Base-by-base conservation (phyloP, 1,140 invertebrate genomes). In the Acromyrmex echinatior region DNA sequence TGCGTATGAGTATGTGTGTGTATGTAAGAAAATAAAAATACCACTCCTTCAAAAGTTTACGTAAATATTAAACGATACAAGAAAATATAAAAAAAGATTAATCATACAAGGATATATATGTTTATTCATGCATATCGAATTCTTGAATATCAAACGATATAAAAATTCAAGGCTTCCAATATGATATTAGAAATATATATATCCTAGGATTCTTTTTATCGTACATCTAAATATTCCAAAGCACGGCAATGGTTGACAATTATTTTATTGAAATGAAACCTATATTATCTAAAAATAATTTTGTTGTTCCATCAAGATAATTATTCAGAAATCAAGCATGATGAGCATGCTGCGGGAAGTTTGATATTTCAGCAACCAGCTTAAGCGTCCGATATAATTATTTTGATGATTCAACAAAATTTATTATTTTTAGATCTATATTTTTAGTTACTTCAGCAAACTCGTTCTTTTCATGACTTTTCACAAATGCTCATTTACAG, bases 1-100 rank as follows among this genome's bases (percentile, higher is more conserved):
- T 6, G 35, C 35, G 35, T 5, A 7, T 35, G 31, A 31, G 3
- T 31, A 31, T 35, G 31, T 9, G 35, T 39, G 35, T 9, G 35
- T 39, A 1, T 39, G n/a, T 14, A 18, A 12, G 1, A 7, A 35
- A 25, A 53, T 5, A 18, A 25, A 51, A 9, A 65, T 12, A 21
- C 0, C 16, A 31, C 18, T 28, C 25, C 25, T 9, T 10, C 21
- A n/a, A n/a, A 28, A 58, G 45, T 71, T 49, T 56, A 56, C 3
- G n/a, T 81, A n/a, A 71, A 58, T 81, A 39, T 56, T 71, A 58
- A 71, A 60, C 5, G 45, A 65, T 16, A 2, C 3, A 2, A 31
- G 39, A 65, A 49, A 2, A 28, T 28, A 28, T 6, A 18, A 10
- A 28, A 63, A n/a, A 51, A 31, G 51, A 56, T 79, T 12, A 9